These are phyloP conservation scores for Tretioscincus oriximinensis DNA, from an alignment of 2,113 vertebrate genomes.

Conservation along the genomic window DNA sequence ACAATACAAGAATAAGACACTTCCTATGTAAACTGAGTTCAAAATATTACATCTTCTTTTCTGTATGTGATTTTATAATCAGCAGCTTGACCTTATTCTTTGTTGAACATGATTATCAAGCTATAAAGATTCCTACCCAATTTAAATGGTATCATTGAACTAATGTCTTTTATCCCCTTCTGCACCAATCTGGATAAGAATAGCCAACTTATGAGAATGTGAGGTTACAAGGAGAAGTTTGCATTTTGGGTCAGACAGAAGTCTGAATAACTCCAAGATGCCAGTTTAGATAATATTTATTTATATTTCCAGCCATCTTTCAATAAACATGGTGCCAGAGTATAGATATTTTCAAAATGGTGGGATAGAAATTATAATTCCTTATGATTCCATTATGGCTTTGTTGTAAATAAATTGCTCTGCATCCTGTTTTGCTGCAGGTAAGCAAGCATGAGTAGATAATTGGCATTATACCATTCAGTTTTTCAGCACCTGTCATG, in stretches of 20 bases:
- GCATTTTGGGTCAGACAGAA: too few relatives aligned
- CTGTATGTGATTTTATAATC: not conserved
- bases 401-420: not conserved
- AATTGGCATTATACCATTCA: not conserved
- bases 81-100: not conserved
- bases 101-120: not conserved
- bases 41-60: not conserved
- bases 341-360: too few relatives aligned
- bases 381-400: not conserved
- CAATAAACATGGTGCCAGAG: too few relatives aligned
- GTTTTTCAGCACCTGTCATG: constrained; percentile 52
- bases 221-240: not conserved
- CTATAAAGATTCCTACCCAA: not conserved
- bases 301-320: too few relatives aligned
- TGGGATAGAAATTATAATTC: too few relatives aligned
- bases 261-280: not conserved
- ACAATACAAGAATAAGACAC: too few relatives aligned
- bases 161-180: not conserved
- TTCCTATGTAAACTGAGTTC: not conserved
- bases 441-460: not conserved
- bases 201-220: not conserved
- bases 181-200: not conserved
- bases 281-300: not conserved
- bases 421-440: not conserved
- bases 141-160: not conserved